Conservation (phyloP, 1,140 invertebrate genomes). For the Drosophila grimshawi region DNA sequence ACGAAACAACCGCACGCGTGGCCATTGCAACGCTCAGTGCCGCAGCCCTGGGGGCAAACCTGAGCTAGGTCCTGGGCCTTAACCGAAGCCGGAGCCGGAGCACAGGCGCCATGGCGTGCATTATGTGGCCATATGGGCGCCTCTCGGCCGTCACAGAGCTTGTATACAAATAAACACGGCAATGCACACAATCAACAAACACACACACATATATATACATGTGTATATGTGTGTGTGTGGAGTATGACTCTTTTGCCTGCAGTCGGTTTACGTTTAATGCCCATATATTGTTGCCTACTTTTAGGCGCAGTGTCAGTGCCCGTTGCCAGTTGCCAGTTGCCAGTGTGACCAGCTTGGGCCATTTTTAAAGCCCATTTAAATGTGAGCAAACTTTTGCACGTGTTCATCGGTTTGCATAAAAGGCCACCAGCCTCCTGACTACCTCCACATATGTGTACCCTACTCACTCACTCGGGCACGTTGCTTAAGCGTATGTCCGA, state of each 20-base stretch:
- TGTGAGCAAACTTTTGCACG: constrained; percentile 74
- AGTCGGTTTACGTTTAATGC: constrained; percentile 81
- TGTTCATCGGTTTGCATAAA: constrained; percentile 44
- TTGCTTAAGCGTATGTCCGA: constrained; percentile 71
- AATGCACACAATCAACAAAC: constrained; percentile 52
- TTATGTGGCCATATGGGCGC: constrained; percentile 70
- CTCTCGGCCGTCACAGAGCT: constrained; percentile 45
- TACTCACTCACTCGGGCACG: constrained; percentile 24
- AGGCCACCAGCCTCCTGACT: constrained; percentile 6
- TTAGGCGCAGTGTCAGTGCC: constrained; percentile 59
- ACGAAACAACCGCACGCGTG: constrained; percentile 45
- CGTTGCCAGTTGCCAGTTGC: constrained; percentile 34
- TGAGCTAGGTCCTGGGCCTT: background rate
- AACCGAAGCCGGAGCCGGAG: background rate
- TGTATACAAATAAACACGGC: constrained; percentile 81
- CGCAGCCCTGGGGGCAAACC: constrained; percentile 25
- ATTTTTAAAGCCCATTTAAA: constrained; percentile 77
- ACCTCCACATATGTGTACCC: background rate
- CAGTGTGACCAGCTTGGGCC: constrained; percentile 16
- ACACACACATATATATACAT: background rate
- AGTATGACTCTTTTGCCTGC: constrained; percentile 50
- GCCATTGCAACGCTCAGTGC: constrained; percentile 35
- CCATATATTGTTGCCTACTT: constrained; percentile 82
- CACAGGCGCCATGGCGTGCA: constrained; percentile 70
- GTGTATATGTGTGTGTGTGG: background rate